Base-by-base conservation (phyloP, 2,113 vertebrate species). In the Aldabrachelys gigantea region DNA sequence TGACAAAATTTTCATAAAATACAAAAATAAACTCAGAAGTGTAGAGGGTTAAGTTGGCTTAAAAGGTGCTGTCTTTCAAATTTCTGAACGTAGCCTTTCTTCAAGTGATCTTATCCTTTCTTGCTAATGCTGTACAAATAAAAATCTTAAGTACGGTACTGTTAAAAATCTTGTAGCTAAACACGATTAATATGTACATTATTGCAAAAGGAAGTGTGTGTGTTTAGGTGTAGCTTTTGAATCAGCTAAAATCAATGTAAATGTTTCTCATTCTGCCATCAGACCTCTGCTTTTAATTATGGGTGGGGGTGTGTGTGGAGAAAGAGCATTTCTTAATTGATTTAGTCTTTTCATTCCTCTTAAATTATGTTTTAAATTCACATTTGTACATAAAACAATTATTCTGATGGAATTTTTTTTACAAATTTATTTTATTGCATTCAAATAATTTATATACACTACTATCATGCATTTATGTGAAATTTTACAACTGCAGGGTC, bases 61-160 rank as follows among this genome's bases (percentile, higher is more conserved):
- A 89, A 89, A 24, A 85, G 41, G 5, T 16, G 22, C 69, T 75
- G n/a, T 72, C n/a, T 24, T 75, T 41, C 69, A 75, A 22, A 44
- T 80, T 35, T 84, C 69, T 88, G 54, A 27, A 54, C 5, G 25
- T 10, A 19, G 59, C 25, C 82, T 27, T 80, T 88, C 29, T 54
- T 84, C 8, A 50, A 75, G 38, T 72, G 65, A 53, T 85, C 94
- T 94, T 89, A n/a, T 92, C 91, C 29, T 49, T 95, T 53, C 82
- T 72, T 62, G 82, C 29, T 85, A 87, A 19, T 50, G 84, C 24
- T 41, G 10, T 83, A 69, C 38, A 35, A 88, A 85, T 59, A 78
- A 2, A 35, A 89, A 25, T 49, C 38, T 54, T 69, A 25, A 56
- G 54, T 56, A 56, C 22, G 24, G 22, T 56, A 56, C 54, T 56